Conservation (phyloP, 1,140 invertebrate species). For the Sycophaga agraensis region DNA sequence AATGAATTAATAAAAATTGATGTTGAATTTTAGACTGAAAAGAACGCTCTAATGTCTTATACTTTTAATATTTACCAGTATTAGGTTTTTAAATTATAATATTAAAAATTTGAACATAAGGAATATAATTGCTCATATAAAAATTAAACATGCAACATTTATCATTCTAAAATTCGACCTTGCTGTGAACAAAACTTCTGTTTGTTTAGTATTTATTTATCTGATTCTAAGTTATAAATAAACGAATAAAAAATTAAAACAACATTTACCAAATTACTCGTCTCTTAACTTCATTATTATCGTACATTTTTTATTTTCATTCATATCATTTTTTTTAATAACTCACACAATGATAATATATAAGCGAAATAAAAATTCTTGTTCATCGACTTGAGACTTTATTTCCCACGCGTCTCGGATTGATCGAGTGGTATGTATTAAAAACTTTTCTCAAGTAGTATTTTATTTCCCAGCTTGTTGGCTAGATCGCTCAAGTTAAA, state of each 20-base stretch:
- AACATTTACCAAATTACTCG: constrained; percentile 20
- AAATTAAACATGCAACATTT: neutral
- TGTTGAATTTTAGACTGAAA: constrained; percentile 29
- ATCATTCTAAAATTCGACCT: constrained; percentile 27
- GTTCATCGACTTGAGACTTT: constrained; percentile 58
- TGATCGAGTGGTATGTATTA: constrained; percentile 58
- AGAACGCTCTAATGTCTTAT: constrained; percentile 2
- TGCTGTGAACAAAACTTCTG: constrained; percentile 12
- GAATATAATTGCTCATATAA: too few species aligned
- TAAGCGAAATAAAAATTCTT: constrained; percentile 42
- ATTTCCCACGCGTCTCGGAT: constrained; percentile 60
- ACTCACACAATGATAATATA: constrained; percentile 6
- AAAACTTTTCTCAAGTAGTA: constrained; percentile 41
- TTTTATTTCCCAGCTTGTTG: constrained; percentile 45
- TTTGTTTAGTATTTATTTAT: constrained; percentile 22
- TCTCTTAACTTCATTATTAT: constrained; percentile 23
- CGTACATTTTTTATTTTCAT: constrained; percentile 23
- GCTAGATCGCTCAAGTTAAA: constrained; percentile 33
- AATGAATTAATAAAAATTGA: constrained; percentile 25
- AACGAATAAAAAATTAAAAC: constrained; percentile 8
- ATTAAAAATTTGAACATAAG: too few species aligned
- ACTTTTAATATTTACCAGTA: too few species aligned
- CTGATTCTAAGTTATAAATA: constrained; percentile 12
- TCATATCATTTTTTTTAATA: constrained; percentile 7
- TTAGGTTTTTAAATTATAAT: neutral